Evolutionary conservation across 2,888 invertebrate genomes (phyloP).

Genomic region (Brassicogethes aeneus): DNA sequence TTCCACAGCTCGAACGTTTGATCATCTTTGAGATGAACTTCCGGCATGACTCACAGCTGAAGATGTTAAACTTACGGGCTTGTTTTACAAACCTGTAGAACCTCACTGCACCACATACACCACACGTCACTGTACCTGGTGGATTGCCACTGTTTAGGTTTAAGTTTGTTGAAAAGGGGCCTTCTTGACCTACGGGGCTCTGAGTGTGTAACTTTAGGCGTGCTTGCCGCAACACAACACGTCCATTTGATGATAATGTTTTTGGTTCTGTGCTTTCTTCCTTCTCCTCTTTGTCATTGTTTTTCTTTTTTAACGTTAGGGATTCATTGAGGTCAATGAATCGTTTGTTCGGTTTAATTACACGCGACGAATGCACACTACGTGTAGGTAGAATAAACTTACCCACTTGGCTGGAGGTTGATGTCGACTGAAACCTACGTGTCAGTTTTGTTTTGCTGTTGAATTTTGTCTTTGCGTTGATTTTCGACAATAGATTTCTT

Average conservation of each 20-base stretch:
- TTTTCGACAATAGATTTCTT: constrained; percentile 28
- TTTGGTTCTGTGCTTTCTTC: constrained; percentile 14
- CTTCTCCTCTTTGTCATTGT: constrained; percentile 18
- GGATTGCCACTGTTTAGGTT: constrained; percentile 42
- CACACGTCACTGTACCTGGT: constrained; percentile 62
- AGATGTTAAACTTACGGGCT: constrained; percentile 74
- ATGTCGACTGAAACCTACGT: neutral
- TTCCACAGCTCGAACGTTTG: constrained; percentile 55
- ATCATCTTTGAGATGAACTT: constrained; percentile 80
- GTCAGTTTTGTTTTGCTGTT: neutral
- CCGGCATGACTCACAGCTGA: constrained; percentile 77
- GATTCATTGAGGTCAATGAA: constrained; percentile 48
- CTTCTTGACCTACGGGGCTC: constrained; percentile 47
- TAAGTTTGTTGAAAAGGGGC: constrained; percentile 53
- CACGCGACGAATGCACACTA: constrained; percentile 77
- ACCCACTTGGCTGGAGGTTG: constrained; percentile 37
- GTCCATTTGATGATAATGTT: constrained; percentile 47
- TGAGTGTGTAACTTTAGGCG: constrained; percentile 51
- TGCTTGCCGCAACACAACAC: constrained; percentile 61
- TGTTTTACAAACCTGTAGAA: constrained; percentile 70
- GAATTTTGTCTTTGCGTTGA: constrained; percentile 22
- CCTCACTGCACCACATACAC: constrained; percentile 69
- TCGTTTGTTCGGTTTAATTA: constrained; percentile 81
- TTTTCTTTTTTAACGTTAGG: constrained; percentile 33
- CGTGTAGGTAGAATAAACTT: constrained; percentile 72